These are phyloP conservation scores for Melierax canorus DNA, from an alignment of 2,113 vertebrate species.

Conservation along the genomic window DNA sequence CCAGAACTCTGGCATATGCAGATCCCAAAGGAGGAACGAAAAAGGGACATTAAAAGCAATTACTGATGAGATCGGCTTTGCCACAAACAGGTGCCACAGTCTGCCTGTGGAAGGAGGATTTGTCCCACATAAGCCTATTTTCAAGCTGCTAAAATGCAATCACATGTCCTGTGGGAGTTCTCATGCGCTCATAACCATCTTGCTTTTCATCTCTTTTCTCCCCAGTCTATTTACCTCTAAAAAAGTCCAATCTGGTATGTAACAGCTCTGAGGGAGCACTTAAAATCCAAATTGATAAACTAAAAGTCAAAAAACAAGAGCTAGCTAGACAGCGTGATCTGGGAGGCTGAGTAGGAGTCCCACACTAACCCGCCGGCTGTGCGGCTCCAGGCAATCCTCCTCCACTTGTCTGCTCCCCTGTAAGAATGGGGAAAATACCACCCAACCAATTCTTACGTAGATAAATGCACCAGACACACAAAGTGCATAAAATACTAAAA, in stretches of 20 bases:
- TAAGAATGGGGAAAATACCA: accelerated
- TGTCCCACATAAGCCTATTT: not conserved
- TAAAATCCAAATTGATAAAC: not conserved
- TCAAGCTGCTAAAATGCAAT: not conserved
- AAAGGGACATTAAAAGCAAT: not conserved
- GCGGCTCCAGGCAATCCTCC: not conserved
- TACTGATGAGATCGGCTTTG: not conserved
- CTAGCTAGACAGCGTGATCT: not conserved
- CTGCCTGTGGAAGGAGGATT: not conserved
- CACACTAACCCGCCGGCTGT: not conserved
- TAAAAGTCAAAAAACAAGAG: not conserved
- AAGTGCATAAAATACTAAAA: accelerated
- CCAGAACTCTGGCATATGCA: not conserved
- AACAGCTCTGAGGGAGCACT: not conserved
- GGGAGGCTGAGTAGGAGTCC: not conserved
- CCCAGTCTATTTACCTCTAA: not conserved
- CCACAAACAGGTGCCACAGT: not conserved
- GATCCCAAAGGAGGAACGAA: not conserved
- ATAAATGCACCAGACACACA: not conserved
- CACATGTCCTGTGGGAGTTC: constrained; percentile 10
- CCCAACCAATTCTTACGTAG: accelerated
- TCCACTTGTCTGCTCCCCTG: not conserved
- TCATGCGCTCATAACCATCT: not conserved
- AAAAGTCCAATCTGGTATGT: not conserved
- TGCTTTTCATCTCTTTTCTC: not conserved